phyloP scores from a whole-genome alignment of 2,113 vertebrate genomes.

The Corvus moneduloides region DNA sequence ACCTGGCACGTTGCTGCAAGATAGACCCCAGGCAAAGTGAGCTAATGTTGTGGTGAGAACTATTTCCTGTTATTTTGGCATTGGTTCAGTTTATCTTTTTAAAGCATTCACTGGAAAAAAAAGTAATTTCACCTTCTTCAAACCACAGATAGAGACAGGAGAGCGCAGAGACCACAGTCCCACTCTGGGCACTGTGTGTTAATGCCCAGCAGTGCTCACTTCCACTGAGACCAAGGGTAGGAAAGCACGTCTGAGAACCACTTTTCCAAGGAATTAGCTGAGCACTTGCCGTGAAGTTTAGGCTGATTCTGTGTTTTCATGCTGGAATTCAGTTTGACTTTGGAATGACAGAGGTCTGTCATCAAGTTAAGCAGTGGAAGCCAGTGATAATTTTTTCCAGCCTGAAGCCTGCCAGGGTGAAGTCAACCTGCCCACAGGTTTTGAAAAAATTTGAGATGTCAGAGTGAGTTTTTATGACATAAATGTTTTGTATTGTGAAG shows the following conservation, averaged over 20 bases:
- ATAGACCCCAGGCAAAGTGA: not conserved
- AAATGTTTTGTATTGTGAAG: not conserved
- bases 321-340: not conserved
- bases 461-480: not conserved
- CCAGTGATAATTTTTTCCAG: not conserved
- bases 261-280: not conserved
- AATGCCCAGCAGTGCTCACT: not conserved
- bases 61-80: not conserved
- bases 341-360: not conserved
- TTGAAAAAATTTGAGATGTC: not conserved
- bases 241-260: not conserved
- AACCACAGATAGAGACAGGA: not conserved
- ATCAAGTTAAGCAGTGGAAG: not conserved
- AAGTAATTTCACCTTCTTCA: not conserved
- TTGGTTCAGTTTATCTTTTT: not conserved
- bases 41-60: not conserved
- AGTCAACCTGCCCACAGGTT: not conserved
- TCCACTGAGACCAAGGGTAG: not conserved
- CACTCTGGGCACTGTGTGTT: rapidly evolving
- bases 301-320: not conserved
- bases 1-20: rapidly evolving
- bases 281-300: not conserved
- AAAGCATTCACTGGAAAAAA: not conserved
- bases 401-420: not conserved
- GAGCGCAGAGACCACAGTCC: not conserved